Conservation (phyloP, 2,888 invertebrate genomes). For the Pristionchus fissidentatus region DNA sequence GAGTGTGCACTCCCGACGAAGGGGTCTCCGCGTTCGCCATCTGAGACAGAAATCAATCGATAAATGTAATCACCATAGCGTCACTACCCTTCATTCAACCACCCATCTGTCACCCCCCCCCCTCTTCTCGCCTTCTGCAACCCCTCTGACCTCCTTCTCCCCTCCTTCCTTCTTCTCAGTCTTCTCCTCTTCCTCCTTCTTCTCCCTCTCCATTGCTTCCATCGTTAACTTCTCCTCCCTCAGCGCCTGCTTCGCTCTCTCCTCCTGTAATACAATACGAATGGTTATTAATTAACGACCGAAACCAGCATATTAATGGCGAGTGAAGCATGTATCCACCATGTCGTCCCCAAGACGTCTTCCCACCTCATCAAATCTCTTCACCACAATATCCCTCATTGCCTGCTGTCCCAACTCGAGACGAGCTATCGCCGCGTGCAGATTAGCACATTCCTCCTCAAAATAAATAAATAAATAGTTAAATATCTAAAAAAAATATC, state of each 20-base stretch:
- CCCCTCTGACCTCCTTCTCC: not conserved
- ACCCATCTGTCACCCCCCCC: not conserved
- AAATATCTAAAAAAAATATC: no score
- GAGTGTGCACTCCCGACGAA: not conserved
- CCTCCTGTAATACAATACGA: not conserved
- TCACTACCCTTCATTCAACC: not conserved
- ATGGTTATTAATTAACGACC: not conserved
- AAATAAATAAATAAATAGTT: not conserved
- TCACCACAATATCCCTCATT: slow-evolving; percentile 8
- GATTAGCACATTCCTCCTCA: not conserved
- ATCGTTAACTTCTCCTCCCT: not conserved
- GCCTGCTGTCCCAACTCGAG: slow-evolving; percentile 14
- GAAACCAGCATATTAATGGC: not conserved
- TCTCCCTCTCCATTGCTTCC: slow-evolving; percentile 12
- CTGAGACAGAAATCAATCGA: not conserved
- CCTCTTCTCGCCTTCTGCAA: not conserved
- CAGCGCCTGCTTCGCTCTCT: not conserved
- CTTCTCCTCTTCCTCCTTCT: not conserved
- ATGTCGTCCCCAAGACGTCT: no score
- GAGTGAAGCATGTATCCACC: no score
- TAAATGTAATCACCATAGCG: not conserved
- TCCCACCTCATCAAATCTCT: slow-evolving; percentile 11
- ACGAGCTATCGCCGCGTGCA: not conserved
- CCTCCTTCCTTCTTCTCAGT: not conserved
- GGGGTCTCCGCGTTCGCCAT: not conserved